A percentile compares a stretch with the other conserved stretches of the same genome.
These are phyloP conservation scores for Melieria picta DNA, from an alignment of 2,888 invertebrate genomes.

Conservation along the genomic window DNA sequence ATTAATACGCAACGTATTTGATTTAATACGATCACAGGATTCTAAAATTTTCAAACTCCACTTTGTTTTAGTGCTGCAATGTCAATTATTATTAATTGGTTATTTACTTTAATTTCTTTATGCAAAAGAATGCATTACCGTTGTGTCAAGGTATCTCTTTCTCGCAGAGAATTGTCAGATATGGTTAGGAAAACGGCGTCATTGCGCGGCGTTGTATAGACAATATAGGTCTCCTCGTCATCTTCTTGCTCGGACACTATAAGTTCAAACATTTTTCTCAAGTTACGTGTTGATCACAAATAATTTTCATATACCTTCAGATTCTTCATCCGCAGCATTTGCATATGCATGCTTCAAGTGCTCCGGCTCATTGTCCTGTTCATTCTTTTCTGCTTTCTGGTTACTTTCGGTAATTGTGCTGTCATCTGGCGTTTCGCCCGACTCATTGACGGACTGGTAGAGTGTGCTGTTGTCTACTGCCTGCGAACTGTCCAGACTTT, in stretches of 20 bases:
- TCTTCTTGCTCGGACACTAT: constrained; percentile 64
- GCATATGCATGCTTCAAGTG: constrained; percentile 53
- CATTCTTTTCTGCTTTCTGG: constrained; percentile 10
- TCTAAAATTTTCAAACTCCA: constrained; percentile 69
- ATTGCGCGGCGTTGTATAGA: constrained; percentile 53
- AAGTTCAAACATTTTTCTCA: not conserved
- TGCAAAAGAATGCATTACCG: constrained; percentile 51
- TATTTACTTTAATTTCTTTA: not conserved
- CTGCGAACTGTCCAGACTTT: constrained; percentile 45
- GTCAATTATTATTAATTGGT: not conserved
- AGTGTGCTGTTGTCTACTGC: constrained; percentile 37
- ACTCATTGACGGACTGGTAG: constrained; percentile 43
- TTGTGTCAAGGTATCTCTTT: constrained; percentile 67
- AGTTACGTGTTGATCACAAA: not conserved
- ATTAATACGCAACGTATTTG: constrained; percentile 69
- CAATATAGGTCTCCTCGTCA: constrained; percentile 63
- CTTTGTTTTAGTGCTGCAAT: constrained; percentile 62
- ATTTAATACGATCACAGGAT: constrained; percentile 67
- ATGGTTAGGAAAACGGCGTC: constrained; percentile 68
- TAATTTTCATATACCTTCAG: constrained; percentile 39
- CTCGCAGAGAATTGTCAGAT: constrained; percentile 68
- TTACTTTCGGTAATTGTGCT: not conserved
- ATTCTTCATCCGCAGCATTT: constrained; percentile 42
- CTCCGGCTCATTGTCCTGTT: constrained; percentile 46
- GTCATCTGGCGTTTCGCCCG: constrained; percentile 19